Conservation (phyloP, 2,888 invertebrate species). For the Hirtodrosophila cameraria region DNA sequence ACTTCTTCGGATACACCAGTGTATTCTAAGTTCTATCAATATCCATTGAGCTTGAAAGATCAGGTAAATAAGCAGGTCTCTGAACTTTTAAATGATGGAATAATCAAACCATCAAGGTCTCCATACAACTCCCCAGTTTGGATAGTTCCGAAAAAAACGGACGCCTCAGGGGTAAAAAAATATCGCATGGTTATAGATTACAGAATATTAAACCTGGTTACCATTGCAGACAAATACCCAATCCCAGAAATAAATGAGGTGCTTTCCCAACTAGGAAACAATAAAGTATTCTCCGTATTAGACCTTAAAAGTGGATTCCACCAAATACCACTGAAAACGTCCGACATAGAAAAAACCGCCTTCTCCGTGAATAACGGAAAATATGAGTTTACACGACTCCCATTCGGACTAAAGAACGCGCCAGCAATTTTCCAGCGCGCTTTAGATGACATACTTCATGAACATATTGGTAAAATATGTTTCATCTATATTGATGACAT, state of each 20-base stretch:
- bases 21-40: too few relatives aligned
- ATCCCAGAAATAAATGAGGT: conserved; percentile 27
- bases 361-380: conserved; percentile 27
- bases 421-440: conserved; percentile 21
- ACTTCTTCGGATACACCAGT: too few relatives aligned
- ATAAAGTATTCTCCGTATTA: conserved; percentile 13
- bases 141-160: background rate
- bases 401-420: conserved; percentile 21
- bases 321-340: conserved; percentile 11
- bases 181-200: conserved; percentile 28
- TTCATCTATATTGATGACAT: conserved; percentile 43
- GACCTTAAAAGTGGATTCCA: conserved; percentile 26
- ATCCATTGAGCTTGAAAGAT: too few relatives aligned
- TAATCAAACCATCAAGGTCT: too few relatives aligned
- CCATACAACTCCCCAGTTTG: conserved; percentile 9
- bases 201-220: conserved; percentile 22
- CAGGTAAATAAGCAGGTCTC: too few relatives aligned
- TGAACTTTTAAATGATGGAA: too few relatives aligned
- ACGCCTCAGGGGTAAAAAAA: conserved; percentile 8
- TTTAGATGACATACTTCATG: conserved; percentile 27
- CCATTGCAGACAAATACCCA: conserved; percentile 14
- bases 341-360: conserved; percentile 18
- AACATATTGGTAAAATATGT: conserved; percentile 30
- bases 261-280: conserved; percentile 17
- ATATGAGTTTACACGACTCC: conserved; percentile 20